Evolutionary conservation across 2,888 invertebrate genomes (phyloP).

Genomic region (Rapana venosa): DNA sequence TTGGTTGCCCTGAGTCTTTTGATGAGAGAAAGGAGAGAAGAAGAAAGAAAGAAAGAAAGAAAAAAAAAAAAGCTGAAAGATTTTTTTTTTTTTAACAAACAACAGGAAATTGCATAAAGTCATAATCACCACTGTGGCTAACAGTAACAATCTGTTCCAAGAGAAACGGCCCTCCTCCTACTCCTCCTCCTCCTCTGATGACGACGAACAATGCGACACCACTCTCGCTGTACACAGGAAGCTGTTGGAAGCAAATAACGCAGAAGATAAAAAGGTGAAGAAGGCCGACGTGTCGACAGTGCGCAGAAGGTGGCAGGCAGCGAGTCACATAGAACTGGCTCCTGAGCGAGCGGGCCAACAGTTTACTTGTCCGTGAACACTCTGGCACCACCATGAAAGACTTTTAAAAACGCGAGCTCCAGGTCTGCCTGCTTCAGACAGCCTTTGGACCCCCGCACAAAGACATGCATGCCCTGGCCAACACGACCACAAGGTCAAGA

Average conservation of each 20-base stretch:
- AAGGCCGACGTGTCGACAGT: slow-evolving; percentile 6
- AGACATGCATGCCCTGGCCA: not conserved
- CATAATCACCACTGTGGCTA: slow-evolving; percentile 28
- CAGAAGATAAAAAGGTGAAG: slow-evolving; percentile 4
- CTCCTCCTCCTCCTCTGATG: not conserved
- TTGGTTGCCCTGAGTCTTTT: slow-evolving; percentile 39
- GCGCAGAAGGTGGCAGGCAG: slow-evolving; percentile 14
- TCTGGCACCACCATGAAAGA: slow-evolving; percentile 27
- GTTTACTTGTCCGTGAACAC: not conserved
- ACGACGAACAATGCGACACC: not conserved
- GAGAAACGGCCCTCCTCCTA: not conserved
- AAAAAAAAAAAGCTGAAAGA: slow-evolving; percentile 2
- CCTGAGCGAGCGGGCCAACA: too few relatives aligned
- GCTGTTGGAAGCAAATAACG: slow-evolving; percentile 28
- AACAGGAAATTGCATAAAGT: slow-evolving; percentile 36
- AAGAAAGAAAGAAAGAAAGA: slow-evolving; percentile 1
- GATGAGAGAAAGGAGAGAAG: not conserved
- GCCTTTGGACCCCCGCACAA: not conserved
- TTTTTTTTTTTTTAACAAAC: not conserved
- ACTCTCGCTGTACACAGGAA: slow-evolving; percentile 3
- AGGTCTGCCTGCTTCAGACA: slow-evolving; percentile 5
- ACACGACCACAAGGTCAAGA: not conserved
- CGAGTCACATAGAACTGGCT: not conserved
- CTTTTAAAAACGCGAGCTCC: not conserved
- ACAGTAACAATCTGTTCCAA: slow-evolving; percentile 12